phyloP scores from a whole-genome alignment of 92 coral and sea anemone species.

The Epizoanthus illoricatus region DNA sequence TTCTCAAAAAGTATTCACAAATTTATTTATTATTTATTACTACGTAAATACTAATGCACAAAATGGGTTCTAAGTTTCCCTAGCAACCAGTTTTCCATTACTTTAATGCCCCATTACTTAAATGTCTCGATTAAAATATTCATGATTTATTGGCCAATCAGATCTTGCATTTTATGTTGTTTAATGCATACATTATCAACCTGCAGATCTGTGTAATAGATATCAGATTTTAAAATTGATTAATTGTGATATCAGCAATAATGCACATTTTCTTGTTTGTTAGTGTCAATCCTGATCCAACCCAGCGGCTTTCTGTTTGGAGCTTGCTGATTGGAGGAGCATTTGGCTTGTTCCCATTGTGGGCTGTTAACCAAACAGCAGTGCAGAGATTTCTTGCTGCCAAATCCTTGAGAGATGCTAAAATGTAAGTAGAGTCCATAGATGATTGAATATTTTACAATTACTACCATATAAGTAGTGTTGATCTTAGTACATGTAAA shows the following conservation, averaged over 20 bases:
- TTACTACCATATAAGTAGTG: too few species aligned
- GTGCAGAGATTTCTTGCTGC: constrained; percentile 92
- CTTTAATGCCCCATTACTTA: too few species aligned
- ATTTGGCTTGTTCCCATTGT: constrained; percentile 89
- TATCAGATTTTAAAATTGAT: not conserved
- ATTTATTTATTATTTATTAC: too few species aligned
- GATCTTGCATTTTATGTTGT: not conserved
- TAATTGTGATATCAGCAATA: not conserved
- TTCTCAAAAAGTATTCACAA: too few species aligned
- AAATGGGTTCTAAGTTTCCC: too few species aligned
- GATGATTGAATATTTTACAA: not conserved
- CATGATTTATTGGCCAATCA: not conserved
- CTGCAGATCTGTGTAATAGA: too few species aligned
- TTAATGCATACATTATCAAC: too few species aligned
- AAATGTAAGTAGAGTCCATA: constrained; percentile 51
- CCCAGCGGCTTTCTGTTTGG: constrained; percentile 92
- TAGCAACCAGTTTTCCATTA: too few species aligned
- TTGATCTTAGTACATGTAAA: too few species aligned
- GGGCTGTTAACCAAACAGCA: constrained; percentile 99
- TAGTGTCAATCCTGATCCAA: constrained; percentile 92
- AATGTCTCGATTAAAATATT: too few species aligned
- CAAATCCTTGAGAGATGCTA: constrained; percentile 86
- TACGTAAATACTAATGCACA: too few species aligned
- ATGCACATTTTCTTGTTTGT: not conserved
- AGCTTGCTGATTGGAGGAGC: constrained; percentile 94